Evolutionary conservation across 2,888 invertebrate genomes (phyloP).

Genomic region (Hirtodrosophila alboralis): DNA sequence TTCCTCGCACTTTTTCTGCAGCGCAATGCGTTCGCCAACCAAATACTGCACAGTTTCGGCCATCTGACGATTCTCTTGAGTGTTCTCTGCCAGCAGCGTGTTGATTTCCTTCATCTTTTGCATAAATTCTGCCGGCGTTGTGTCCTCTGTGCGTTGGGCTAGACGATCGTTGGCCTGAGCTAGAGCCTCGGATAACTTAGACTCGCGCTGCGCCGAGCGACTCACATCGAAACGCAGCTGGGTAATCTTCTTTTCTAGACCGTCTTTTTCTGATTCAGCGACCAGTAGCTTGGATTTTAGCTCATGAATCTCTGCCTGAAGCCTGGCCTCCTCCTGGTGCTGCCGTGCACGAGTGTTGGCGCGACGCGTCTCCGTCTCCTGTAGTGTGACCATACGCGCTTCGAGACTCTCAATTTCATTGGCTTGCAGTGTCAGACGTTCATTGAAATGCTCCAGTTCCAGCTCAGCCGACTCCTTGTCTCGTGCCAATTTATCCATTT

Average conservation of each 20-base stretch:
- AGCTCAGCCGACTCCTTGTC: constrained; percentile 81
- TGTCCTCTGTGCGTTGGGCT: constrained; percentile 69
- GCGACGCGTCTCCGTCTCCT: constrained; percentile 82
- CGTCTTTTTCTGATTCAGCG: constrained; percentile 75
- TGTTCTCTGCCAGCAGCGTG: constrained; percentile 84
- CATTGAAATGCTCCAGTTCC: constrained; percentile 82
- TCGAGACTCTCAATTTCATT: constrained; percentile 85
- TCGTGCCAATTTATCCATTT: constrained; percentile 83
- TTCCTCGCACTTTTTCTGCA: constrained; percentile 85
- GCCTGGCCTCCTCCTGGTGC: constrained; percentile 80
- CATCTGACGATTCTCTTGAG: constrained; percentile 85
- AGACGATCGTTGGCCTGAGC: constrained; percentile 75
- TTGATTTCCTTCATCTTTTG: constrained; percentile 85
- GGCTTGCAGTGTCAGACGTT: constrained; percentile 80
- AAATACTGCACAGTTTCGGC: constrained; percentile 84
- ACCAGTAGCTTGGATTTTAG: constrained; percentile 70
- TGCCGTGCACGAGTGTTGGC: constrained; percentile 81
- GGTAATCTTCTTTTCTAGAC: constrained; percentile 73
- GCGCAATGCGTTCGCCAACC: constrained; percentile 84
- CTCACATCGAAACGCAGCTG: constrained; percentile 82
- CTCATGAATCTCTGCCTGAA: constrained; percentile 81
- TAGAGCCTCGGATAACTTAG: constrained; percentile 81
- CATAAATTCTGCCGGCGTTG: constrained; percentile 83
- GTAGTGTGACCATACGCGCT: constrained; percentile 83
- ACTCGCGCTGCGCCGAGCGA: constrained; percentile 82